These are phyloP conservation scores for Rallus limicola DNA, from an alignment of 2,113 vertebrate species.

Conservation along the genomic window DNA sequence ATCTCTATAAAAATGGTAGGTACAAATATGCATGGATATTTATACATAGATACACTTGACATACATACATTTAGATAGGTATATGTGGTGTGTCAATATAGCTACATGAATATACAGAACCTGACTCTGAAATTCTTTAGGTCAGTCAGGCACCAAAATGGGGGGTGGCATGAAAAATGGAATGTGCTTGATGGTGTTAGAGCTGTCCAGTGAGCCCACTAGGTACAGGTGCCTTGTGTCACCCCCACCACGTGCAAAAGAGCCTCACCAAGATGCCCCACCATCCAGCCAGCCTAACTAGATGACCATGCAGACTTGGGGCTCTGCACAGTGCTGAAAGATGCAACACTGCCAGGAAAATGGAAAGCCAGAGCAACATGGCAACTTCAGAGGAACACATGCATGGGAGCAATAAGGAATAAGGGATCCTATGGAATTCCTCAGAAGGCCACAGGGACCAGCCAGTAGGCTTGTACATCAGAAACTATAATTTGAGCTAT, in stretches of 20 bases:
- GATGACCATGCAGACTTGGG: neutral
- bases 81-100: neutral
- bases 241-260: neutral
- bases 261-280: rapidly evolving
- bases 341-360: neutral
- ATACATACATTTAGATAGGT: neutral
- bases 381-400: neutral
- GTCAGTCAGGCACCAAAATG: neutral
- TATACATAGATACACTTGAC: neutral
- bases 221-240: neutral
- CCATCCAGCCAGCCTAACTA: neutral
- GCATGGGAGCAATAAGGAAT: neutral
- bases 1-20: neutral
- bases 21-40: neutral
- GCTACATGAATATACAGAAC: neutral
- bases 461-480: neutral
- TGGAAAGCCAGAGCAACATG: neutral
- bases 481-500: neutral
- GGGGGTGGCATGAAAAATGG: rapidly evolving
- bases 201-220: neutral
- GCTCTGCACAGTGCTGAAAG: neutral
- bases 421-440: neutral
- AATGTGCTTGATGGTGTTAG: neutral
- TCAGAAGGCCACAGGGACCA: neutral
- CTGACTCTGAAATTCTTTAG: neutral